Evolutionary conservation across 30 jellyfish, hydroid and myxozoan species (phyloP).

Genomic region (Mastigias papua): DNA sequence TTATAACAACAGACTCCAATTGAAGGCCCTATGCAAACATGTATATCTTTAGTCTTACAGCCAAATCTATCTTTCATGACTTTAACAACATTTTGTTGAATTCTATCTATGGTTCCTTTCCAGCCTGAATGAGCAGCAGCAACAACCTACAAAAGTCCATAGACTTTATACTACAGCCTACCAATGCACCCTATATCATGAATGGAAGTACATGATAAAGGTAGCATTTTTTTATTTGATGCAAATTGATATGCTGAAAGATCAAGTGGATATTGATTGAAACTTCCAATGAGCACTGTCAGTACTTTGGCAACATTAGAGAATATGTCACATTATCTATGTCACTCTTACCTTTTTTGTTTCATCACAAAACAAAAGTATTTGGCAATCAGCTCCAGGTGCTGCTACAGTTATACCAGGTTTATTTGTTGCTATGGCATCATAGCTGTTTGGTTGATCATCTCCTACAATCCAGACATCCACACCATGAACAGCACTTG

Average conservation of each 20-base stretch:
- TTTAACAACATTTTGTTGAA: slow-evolving; percentile 59
- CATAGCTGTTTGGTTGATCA: slow-evolving; percentile 53
- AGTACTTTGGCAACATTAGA: no score
- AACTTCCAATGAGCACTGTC: no score
- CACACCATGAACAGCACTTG: slow-evolving; percentile 62
- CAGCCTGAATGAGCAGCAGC: slow-evolving; percentile 90
- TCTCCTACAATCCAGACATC: slow-evolving; percentile 81
- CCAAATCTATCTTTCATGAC: slow-evolving; percentile 58
- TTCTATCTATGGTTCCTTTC: slow-evolving; percentile 75
- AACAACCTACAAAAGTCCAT: slow-evolving; percentile 57
- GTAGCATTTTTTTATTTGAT: no score
- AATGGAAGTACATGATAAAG: no score
- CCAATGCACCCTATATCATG: no score
- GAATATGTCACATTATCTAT: no score
- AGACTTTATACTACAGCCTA: neutral
- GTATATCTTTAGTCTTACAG: slow-evolving; percentile 39
- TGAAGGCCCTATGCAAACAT: slow-evolving; percentile 73
- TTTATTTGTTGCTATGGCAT: slow-evolving; percentile 73
- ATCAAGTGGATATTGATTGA: no score
- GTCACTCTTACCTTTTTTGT: slow-evolving; percentile 57
- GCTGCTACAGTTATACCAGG: slow-evolving; percentile 78
- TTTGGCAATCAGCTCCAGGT: slow-evolving; percentile 89
- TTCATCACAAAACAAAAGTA: slow-evolving; percentile 71
- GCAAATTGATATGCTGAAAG: no score
- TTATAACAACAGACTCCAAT: slow-evolving; percentile 68